These are phyloP conservation scores for Illadopsis cleaveri DNA, from an alignment of 2,113 vertebrate species.

Conservation along the genomic window DNA sequence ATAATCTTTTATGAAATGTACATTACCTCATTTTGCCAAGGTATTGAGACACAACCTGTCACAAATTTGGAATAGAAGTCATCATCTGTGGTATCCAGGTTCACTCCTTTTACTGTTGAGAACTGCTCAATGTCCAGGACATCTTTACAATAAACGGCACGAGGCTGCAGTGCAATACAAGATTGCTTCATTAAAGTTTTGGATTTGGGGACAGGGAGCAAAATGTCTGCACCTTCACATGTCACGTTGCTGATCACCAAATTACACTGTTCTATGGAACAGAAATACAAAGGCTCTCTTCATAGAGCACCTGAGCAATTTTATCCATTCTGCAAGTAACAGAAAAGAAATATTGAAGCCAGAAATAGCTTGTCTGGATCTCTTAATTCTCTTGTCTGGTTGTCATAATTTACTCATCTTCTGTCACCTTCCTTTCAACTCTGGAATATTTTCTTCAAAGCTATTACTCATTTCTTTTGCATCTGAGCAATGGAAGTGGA, in stretches of 20 bases:
- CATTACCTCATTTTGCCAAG: constrained; percentile 94
- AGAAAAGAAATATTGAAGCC: neutral
- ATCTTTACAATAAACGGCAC: constrained; percentile 90
- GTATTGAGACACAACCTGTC: constrained; percentile 91
- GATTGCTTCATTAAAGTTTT: constrained; percentile 31
- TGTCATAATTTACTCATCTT: neutral
- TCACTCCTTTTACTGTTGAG: constrained; percentile 89
- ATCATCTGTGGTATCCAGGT: constrained; percentile 85
- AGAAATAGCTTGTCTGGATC: neutral
- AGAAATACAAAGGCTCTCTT: neutral
- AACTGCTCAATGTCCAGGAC: constrained; percentile 89
- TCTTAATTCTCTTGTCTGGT: neutral
- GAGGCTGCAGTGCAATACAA: constrained; percentile 78
- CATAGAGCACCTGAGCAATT: neutral
- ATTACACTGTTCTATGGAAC: neutral
- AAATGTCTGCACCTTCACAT: neutral
- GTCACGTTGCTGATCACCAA: neutral
- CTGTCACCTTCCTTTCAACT: neutral
- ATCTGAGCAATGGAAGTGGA: neutral
- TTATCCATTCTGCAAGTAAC: neutral
- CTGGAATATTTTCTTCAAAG: neutral
- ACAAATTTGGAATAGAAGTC: constrained; percentile 90
- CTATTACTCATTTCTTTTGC: neutral
- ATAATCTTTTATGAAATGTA: neutral
- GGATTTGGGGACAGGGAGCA: neutral